These are phyloP conservation scores for Nysson spinosus DNA, from an alignment of 2,888 invertebrate species.

Conservation along the genomic window DNA sequence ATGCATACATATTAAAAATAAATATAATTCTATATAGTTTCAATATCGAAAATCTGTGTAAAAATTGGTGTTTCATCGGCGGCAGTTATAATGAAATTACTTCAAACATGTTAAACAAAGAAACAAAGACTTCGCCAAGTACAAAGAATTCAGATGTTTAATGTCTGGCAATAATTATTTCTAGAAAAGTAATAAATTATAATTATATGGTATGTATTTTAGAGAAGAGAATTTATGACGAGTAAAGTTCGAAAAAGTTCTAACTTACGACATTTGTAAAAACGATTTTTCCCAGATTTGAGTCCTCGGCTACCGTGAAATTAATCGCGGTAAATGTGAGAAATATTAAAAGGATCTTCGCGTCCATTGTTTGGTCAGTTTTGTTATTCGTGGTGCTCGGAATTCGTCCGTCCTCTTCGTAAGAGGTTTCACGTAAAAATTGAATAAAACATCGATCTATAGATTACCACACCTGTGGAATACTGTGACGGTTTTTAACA, in stretches of 20 bases:
- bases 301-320: conserved; percentile 25
- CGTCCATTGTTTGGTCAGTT: conserved; percentile 19
- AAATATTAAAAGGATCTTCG: conserved; percentile 6
- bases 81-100: too few species aligned
- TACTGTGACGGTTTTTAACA: conserved; percentile 16
- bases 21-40: too few species aligned
- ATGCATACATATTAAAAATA: too few species aligned
- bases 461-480: conserved; percentile 50
- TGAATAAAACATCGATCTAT: conserved; percentile 30
- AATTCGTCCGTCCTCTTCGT: background rate
- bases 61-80: too few species aligned
- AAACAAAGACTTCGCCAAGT: too few species aligned
- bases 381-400: conserved; percentile 2
- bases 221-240: background rate
- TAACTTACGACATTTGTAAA: conserved; percentile 73
- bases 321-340: conserved; percentile 5
- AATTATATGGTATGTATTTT: too few species aligned
- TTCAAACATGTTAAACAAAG: too few species aligned
- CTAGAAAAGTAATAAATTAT: too few species aligned
- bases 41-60: too few species aligned
- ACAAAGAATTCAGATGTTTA: too few species aligned
- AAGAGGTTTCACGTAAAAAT: conserved; percentile 22
- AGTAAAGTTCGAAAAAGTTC: background rate
- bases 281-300: conserved; percentile 64
- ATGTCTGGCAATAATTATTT: too few species aligned